A percentile compares a stretch with the other conserved stretches of the same genome.
Conservation (phyloP, 2,888 invertebrate species). For the Habroteleia sp. region DNA sequence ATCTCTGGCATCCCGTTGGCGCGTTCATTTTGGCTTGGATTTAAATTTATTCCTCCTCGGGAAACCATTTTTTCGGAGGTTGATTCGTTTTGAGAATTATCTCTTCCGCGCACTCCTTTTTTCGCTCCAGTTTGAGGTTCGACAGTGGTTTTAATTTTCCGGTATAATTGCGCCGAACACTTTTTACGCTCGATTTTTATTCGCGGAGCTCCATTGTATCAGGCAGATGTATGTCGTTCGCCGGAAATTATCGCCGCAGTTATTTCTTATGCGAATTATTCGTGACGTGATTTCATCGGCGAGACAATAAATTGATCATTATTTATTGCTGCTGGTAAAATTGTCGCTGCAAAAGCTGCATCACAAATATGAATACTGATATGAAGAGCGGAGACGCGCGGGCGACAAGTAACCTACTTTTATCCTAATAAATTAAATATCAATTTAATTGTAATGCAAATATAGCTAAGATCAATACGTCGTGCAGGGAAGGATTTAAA, state of each 20-base stretch:
- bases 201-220: too few species aligned
- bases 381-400: not conserved
- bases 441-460: slow-evolving; percentile 24
- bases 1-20: slow-evolving; percentile 7
- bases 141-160: slow-evolving; percentile 13
- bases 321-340: too few species aligned
- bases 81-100: slow-evolving; percentile 22
- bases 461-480: slow-evolving; percentile 7
- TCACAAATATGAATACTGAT: not conserved
- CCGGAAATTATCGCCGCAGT: not conserved
- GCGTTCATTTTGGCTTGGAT: slow-evolving; percentile 26
- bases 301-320: too few species aligned
- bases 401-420: slow-evolving; percentile 13
- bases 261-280: slow-evolving; percentile 8
- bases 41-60: slow-evolving; percentile 36
- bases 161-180: slow-evolving; percentile 1
- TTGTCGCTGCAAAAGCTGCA: too few species aligned
- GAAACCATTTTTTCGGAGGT: slow-evolving; percentile 26
- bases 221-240: not conserved
- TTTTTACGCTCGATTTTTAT: too few species aligned
- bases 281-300: too few species aligned
- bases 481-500: too few species aligned
- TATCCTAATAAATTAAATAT: slow-evolving; percentile 10
- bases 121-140: not conserved
- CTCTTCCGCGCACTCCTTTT: not conserved